Evolutionary conservation across 2,113 vertebrate species (phyloP).

Genomic region (Hippocampus zosterae): DNA sequence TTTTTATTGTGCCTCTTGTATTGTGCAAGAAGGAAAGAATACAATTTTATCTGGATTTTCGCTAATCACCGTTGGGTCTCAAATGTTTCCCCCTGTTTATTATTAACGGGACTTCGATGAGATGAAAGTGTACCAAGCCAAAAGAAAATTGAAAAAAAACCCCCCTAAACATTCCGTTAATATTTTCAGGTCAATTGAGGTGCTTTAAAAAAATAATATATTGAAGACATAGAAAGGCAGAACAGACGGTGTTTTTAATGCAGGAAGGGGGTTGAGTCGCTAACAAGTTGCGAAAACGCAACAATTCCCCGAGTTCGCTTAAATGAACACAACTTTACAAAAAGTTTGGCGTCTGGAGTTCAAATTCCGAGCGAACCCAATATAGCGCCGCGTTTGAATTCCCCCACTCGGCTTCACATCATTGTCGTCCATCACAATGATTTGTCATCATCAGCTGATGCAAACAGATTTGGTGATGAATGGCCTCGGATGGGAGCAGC

Average conservation of each 20-base stretch:
- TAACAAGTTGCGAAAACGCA: not conserved
- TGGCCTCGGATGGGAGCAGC: not conserved
- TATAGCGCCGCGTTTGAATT: not conserved
- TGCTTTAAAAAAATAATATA: not conserved
- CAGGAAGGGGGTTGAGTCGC: not conserved
- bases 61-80: too few relatives aligned
- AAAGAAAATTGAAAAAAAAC: too few relatives aligned
- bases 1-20: too few relatives aligned
- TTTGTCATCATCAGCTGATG: constrained; percentile 1
- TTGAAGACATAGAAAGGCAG: not conserved
- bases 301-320: not conserved
- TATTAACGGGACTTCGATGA: too few relatives aligned
- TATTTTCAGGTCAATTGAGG: not conserved
- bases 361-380: not conserved
- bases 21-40: too few relatives aligned
- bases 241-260: not conserved
- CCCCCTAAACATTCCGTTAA: too few relatives aligned
- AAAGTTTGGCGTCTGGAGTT: not conserved
- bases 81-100: too few relatives aligned
- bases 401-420: not conserved
- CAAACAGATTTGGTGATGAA: constrained; percentile 4
- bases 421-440: constrained; percentile 4
- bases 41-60: too few relatives aligned
- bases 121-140: too few relatives aligned
- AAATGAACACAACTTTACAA: not conserved